Percentiles rank a stretch among this genome's conserved stretches.
Conservation (phyloP, 2,113 vertebrate species). For the Halichoeres trimaculatus region DNA sequence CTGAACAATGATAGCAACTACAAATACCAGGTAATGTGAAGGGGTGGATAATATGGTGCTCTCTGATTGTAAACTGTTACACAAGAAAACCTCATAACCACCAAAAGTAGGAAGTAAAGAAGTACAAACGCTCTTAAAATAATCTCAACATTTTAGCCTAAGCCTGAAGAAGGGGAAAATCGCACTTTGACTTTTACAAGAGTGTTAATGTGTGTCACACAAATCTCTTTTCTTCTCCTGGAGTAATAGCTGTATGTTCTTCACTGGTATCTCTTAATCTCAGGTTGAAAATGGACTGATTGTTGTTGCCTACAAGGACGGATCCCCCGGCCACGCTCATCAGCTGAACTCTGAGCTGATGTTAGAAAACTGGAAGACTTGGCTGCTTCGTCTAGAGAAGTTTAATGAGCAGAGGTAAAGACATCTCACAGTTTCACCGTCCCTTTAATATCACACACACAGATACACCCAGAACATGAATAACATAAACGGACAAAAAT, state of each 20-base stretch:
- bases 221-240: no score
- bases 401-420: conserved; percentile 81
- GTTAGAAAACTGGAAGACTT: conserved; percentile 89
- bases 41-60: neutral
- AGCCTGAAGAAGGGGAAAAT: no score
- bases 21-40: conserved; percentile 89
- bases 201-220: no score
- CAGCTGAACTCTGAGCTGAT: conserved; percentile 86
- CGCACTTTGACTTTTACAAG: no score
- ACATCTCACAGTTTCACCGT: neutral
- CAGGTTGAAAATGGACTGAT: conserved; percentile 93
- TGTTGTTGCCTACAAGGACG: conserved; percentile 95
- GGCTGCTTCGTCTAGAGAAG: conserved; percentile 91
- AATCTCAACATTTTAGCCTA: no score
- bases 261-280: neutral
- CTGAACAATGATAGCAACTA: conserved; percentile 92
- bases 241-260: no score
- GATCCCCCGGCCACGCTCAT: conserved; percentile 90
- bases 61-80: neutral
- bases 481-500: no score
- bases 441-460: neutral
- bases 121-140: no score
- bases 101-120: no score
- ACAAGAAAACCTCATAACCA: no score
- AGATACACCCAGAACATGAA: no score